phyloP scores from a whole-genome alignment of 1,140 invertebrate genomes.

The Nebria ingens region DNA sequence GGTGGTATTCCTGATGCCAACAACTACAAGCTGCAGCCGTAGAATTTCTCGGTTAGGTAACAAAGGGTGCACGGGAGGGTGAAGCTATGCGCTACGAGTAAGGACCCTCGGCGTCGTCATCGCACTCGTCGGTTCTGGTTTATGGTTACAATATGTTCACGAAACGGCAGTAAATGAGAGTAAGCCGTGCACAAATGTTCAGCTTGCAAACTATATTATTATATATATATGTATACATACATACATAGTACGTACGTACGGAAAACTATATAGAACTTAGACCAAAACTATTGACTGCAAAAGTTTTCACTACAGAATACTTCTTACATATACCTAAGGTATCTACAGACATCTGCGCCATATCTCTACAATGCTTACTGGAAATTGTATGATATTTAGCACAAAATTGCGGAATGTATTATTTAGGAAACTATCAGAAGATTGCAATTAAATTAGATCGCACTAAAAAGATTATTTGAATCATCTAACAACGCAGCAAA shows the following conservation, averaged over 20 bases:
- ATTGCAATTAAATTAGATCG: no score
- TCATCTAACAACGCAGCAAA: no score
- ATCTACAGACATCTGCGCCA: background rate
- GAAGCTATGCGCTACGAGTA: background rate
- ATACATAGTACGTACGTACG: no score
- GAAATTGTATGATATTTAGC: no score
- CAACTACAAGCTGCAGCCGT: background rate
- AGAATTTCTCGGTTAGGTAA: background rate
- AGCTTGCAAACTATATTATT: background rate
- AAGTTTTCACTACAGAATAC: background rate
- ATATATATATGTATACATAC: no score
- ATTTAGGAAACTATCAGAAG: no score
- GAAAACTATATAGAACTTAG: no score
- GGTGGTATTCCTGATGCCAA: no score
- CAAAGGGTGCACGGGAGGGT: conserved; percentile 4
- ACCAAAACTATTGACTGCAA: background rate
- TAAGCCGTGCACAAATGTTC: conserved; percentile 1
- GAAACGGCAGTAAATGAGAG: conserved; percentile 3
- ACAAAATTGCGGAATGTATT: no score
- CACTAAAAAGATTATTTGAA: no score
- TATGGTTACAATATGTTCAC: background rate
- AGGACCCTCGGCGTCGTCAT: background rate
- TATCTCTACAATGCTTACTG: background rate
- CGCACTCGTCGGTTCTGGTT: conserved; percentile 1
- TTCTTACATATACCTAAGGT: background rate